A percentile compares a stretch with the other conserved stretches of the same genome.
phyloP scores from a whole-genome alignment of 2,113 vertebrate species.

The Australoheros scitulus region DNA sequence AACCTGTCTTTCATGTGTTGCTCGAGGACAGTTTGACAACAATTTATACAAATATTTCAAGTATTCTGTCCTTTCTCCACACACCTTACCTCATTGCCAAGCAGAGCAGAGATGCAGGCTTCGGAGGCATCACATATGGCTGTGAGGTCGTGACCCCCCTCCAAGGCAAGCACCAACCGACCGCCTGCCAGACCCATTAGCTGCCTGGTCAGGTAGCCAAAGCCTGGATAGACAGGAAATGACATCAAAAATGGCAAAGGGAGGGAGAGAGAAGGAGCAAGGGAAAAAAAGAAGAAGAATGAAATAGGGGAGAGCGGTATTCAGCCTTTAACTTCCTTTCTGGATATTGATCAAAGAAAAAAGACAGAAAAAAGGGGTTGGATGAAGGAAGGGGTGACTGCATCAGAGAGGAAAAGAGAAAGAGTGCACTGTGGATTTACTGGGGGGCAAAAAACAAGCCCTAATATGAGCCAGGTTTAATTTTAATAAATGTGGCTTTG shows the following conservation, averaged over 20 bases:
- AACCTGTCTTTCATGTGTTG: not conserved
- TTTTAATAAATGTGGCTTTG: constrained; percentile 65
- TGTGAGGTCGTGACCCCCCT: constrained; percentile 97
- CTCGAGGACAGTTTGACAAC: constrained; percentile 7
- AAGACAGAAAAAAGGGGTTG: constrained; percentile 27
- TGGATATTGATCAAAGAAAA: constrained; percentile 77
- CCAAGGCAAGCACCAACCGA: constrained; percentile 90
- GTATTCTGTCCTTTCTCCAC: not conserved
- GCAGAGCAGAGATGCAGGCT: constrained; percentile 94
- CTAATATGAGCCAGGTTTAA: constrained; percentile 78
- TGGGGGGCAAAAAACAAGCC: constrained; percentile 45
- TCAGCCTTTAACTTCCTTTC: constrained; percentile 56
- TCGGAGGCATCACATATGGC: constrained; percentile 98
- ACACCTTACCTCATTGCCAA: constrained; percentile 91
- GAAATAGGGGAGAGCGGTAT: constrained; percentile 35
- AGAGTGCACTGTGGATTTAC: constrained; percentile 73
- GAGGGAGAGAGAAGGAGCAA: not conserved
- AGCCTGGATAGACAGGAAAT: constrained; percentile 84
- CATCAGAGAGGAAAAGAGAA: constrained; percentile 52
- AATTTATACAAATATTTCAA: constrained; percentile 6
- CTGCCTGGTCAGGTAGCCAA: constrained; percentile 97
- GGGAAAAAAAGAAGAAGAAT: not conserved
- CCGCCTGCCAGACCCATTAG: constrained; percentile 96
- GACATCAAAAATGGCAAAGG: constrained; percentile 42
- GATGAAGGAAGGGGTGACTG: constrained; percentile 61